A percentile compares a stretch with the other conserved stretches of the same genome.
These are phyloP conservation scores for Ylistrum balloti DNA, from an alignment of 1,140 invertebrate genomes.

Conservation along the genomic window DNA sequence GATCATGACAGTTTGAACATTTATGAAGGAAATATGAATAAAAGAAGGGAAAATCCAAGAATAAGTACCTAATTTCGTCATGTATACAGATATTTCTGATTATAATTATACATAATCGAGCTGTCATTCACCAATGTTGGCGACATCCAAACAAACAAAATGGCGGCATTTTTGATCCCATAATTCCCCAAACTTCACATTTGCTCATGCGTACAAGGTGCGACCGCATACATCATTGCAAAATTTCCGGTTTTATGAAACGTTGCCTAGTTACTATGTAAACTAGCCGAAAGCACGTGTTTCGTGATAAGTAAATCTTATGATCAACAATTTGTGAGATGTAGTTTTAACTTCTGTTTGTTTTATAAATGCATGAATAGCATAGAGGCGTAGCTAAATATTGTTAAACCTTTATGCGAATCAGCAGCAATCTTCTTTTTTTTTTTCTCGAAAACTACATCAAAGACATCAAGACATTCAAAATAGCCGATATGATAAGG, in stretches of 20 bases:
- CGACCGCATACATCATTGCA: neutral
- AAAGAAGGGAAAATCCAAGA: neutral
- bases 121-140: slow-evolving; percentile 31
- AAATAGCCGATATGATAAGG: too few species aligned
- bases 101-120: neutral
- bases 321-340: too few species aligned
- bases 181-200: slow-evolving; percentile 4
- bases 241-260: neutral
- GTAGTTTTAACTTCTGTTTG: too few species aligned
- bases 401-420: too few species aligned
- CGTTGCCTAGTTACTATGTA: slow-evolving; percentile 31
- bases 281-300: neutral
- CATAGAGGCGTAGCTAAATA: too few species aligned
- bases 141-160: slow-evolving; percentile 38
- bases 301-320: neutral
- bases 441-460: too few species aligned
- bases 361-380: too few species aligned
- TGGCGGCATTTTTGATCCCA: slow-evolving; percentile 26
- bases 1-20: too few species aligned
- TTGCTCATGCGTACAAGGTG: slow-evolving; percentile 31
- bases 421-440: too few species aligned
- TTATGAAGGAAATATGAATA: neutral
- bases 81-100: neutral
- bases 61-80: neutral
- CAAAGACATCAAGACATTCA: too few species aligned